These are phyloP conservation scores for Myiozetetes cayanensis DNA, from an alignment of 2,113 vertebrate species.

Conservation along the genomic window DNA sequence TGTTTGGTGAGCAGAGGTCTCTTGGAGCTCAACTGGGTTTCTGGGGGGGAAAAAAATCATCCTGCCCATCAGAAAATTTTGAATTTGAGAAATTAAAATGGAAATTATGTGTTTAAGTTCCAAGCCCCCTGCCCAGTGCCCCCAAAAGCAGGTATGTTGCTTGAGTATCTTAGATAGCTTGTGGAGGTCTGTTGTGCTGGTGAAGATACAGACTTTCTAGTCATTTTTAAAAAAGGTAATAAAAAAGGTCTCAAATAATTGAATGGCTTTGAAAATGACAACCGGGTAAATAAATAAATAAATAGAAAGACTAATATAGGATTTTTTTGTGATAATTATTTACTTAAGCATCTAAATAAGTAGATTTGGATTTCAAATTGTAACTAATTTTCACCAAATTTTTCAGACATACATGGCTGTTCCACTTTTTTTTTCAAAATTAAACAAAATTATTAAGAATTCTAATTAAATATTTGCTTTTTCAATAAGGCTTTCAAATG, in stretches of 20 bases:
- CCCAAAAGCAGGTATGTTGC: not conserved
- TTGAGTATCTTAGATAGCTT: not conserved
- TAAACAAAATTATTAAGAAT: not conserved
- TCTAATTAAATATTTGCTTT: not conserved
- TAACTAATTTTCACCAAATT: not conserved
- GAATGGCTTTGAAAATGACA: not conserved
- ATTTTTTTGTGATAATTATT: not conserved
- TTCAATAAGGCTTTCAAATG: not conserved
- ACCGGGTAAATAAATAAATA: not conserved
- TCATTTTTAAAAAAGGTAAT: not conserved
- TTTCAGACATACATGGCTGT: not conserved
- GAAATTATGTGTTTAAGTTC: not conserved
- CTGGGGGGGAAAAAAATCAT: rapidly evolving
- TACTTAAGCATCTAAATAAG: not conserved
- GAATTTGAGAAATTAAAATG: not conserved
- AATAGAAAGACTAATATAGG: not conserved
- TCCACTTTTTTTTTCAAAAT: not conserved
- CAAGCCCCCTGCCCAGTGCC: too few species aligned
- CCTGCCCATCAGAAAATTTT: not conserved
- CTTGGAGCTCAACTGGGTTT: not conserved
- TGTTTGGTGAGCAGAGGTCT: not conserved
- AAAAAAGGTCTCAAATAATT: not conserved
- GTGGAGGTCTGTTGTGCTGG: not conserved
- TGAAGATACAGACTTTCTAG: not conserved
- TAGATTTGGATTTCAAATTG: not conserved